Evolutionary conservation across 2,113 vertebrate genomes (phyloP), one percentile per base, ranked within the genome.

Genomic region (Uropsilus gracilis): DNA sequence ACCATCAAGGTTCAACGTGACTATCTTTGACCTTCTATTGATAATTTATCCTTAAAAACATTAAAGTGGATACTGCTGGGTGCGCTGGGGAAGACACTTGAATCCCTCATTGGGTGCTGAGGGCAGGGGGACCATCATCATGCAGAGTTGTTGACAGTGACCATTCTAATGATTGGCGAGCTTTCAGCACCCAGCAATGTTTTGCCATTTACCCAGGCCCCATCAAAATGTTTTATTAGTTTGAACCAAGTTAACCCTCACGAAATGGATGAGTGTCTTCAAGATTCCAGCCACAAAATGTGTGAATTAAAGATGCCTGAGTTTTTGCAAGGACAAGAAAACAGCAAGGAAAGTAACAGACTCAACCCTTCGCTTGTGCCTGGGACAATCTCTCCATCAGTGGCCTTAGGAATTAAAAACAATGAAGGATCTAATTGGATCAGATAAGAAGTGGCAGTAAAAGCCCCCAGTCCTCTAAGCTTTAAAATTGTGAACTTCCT

Each of bases 221-320:
- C 28, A 28, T 28, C 72, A 53, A 59, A 68, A 59, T 34, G 12
- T 75, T 18, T 82, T 39, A 53, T 75, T 72, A 42, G 55, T 73
- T 77, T 84, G 81, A 80, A 84, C 46, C 71, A 87, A 90, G 42
- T 24, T 59, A 71, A 69, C 48, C 13, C 63, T 86, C 26, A 13
- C 39, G 34, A 91, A 55, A 64, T 11, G 14, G 64, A 32, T 78
- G 82, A 72, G 14, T 83, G 63, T 44, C 34, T 87, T 91, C 42
- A 80, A 87, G n/a, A 90, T 71, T 77, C 46, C 61, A 82, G 72
- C 63, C 76, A 69, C 63, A 59, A 85, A 64, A 71, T 46, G 18
- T 39, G 20, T 44, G 17, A 57, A 14, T 39, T 85, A 73, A 91
- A 93, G 57, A 73, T 30, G 66, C 30, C 46, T 20, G 55, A 34